phyloP scores from a whole-genome alignment of 2,888 invertebrate species.

The Formica aserva region DNA sequence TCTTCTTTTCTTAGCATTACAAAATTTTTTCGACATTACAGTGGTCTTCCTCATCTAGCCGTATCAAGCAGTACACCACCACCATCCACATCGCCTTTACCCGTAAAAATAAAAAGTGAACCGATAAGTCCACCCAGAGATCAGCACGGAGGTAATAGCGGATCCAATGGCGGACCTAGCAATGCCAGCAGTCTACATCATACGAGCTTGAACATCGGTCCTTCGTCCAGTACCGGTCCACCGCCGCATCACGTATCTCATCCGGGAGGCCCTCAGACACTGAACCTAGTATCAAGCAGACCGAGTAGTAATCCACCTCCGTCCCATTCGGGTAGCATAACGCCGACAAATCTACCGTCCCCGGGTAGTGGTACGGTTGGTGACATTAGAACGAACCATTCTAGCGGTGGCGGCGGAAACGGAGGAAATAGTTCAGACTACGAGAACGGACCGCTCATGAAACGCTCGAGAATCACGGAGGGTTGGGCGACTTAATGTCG shows the following conservation, averaged over 20 bases:
- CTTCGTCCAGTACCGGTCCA: slow-evolving; percentile 81
- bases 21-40: slow-evolving; percentile 75
- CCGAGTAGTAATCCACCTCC: slow-evolving; percentile 84
- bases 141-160: slow-evolving; percentile 87
- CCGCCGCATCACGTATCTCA: slow-evolving; percentile 81
- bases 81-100: slow-evolving; percentile 92
- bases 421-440: slow-evolving; percentile 87
- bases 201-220: slow-evolving; percentile 83
- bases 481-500: slow-evolving; percentile 95
- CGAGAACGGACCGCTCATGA: slow-evolving; percentile 90
- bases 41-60: slow-evolving; percentile 92
- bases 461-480: slow-evolving; percentile 95
- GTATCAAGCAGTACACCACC: slow-evolving; percentile 92
- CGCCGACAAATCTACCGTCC: slow-evolving; percentile 94
- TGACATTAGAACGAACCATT: slow-evolving; percentile 86
- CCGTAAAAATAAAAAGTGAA: slow-evolving; percentile 97
- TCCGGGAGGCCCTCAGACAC: slow-evolving; percentile 79
- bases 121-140: slow-evolving; percentile 97
- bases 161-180: slow-evolving; percentile 82
- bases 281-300: slow-evolving; percentile 83
- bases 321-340: slow-evolving; percentile 90
- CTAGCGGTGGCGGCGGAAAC: slow-evolving; percentile 85
- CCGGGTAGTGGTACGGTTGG: slow-evolving; percentile 87
- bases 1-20: neutral
- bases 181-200: slow-evolving; percentile 87